Base-by-base conservation (phyloP, 2,888 invertebrate species). In the Rapana venosa region DNA sequence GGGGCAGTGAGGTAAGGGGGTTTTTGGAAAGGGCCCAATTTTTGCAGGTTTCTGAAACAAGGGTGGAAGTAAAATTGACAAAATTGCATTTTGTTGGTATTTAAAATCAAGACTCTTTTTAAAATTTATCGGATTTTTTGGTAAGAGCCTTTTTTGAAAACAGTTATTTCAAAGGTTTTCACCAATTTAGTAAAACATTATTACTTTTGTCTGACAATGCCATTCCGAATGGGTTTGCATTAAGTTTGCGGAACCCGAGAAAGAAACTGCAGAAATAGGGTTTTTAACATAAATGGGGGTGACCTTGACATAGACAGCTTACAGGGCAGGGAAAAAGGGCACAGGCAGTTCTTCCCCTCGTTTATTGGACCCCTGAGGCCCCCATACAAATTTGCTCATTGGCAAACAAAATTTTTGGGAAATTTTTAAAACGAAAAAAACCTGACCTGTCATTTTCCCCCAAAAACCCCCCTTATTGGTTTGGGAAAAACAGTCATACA, bases 261-360 rank as follows among this genome's bases (percentile, higher is more conserved):
- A 47, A 87, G 47, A 20, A 15, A 26, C 32, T n/a, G 77, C 74
- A 30, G 70, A 61, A 56, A 87, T 36, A 77, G 87, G 70, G n/a
- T 5, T 74, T n/a, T 6, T n/a, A 30, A 87, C 17, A 74, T 32
- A 61, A 87, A 87, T 30, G n/a, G n/a, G 74, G 32, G 36, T 61
- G 56, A n/a, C 87, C 87, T n/a, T 87, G 87, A 56, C 87, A 87
- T 20, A n/a, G 47, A 47, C 87, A 87, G 11, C 4, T n/a, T n/a
- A 0, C 36, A 35, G 87, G 87, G 47, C 87, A 87, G 36, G 70
- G n/a, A n/a, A n/a, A 74, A 6, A 61, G 47, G 13, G 47, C 87
- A 47, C 87, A 87, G 0, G n/a, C 74, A 87, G 36, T 35, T 87
- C 87, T 32, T 87, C 87, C n/a, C 87, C 17, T 87, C 17, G 1